These are phyloP conservation scores for Drosophila carrolli DNA, from an alignment of 1,140 invertebrate species.

Conservation along the genomic window DNA sequence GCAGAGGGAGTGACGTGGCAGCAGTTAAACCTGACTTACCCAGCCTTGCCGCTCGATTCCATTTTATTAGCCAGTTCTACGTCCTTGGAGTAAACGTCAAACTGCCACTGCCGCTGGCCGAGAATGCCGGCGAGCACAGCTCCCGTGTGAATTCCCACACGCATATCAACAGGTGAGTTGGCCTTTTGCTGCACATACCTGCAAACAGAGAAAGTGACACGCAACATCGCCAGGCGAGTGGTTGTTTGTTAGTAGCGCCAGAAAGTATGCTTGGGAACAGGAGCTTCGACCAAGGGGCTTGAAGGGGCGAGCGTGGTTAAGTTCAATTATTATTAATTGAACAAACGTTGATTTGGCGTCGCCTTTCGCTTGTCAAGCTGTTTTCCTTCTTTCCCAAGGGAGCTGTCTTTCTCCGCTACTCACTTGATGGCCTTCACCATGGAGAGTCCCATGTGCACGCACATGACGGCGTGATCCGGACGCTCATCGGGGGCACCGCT, in stretches of 20 bases:
- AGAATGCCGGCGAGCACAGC: constrained; percentile 97
- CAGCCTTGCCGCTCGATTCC: constrained; percentile 98
- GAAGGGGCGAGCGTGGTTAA: constrained; percentile 60
- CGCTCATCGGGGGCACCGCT: constrained; percentile 95
- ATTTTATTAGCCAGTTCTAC: constrained; percentile 99
- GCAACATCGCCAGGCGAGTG: constrained; percentile 19
- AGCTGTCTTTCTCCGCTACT: constrained; percentile 82
- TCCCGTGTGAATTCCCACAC: constrained; percentile 98
- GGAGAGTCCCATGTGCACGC: constrained; percentile 97
- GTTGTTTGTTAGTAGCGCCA: constrained; percentile 1
- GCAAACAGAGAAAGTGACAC: constrained; percentile 6
- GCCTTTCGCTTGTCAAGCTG: constrained; percentile 30
- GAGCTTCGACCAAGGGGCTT: constrained; percentile 1
- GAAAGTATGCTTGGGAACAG: constrained; percentile 13
- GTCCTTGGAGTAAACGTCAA: constrained; percentile 98
- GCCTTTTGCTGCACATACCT: constrained; percentile 98
- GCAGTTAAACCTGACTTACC: constrained; percentile 87
- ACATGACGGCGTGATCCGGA: constrained; percentile 96
- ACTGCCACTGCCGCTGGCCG: constrained; percentile 99
- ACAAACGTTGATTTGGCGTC: constrained; percentile 73
- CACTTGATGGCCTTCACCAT: constrained; percentile 98
- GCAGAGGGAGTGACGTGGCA: constrained; percentile 1
- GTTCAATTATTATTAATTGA: constrained; percentile 80
- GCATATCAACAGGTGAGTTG: constrained; percentile 98
- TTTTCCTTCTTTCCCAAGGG: constrained; percentile 9